A percentile compares a stretch with the other conserved stretches of the same genome.
Evolutionary conservation across 92 coral and sea anemone species (phyloP).

Genomic region (Actinernus sp.): DNA sequence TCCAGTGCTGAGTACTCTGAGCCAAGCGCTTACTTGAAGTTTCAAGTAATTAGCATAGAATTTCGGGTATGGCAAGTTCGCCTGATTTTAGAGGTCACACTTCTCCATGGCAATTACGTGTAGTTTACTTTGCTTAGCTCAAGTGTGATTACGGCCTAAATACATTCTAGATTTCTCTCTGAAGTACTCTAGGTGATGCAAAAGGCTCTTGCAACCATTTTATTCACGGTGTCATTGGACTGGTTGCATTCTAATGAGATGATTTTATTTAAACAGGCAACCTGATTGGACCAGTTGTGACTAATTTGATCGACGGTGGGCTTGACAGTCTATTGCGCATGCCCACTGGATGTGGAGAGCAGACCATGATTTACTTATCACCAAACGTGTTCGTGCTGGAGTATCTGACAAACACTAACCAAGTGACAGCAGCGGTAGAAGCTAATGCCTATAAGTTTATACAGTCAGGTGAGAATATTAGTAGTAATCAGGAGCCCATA

Average conservation of each 20-base stretch:
- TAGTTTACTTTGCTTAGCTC: too few species aligned
- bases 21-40: too few species aligned
- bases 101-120: too few species aligned
- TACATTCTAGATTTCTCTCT: too few species aligned
- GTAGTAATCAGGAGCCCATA: too few species aligned
- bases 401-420: constrained; percentile 81
- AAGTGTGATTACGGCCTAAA: background rate
- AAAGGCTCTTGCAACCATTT: background rate
- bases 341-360: constrained; percentile 99
- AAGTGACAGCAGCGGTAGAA: constrained; percentile 86
- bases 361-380: constrained; percentile 84
- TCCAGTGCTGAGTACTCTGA: too few species aligned
- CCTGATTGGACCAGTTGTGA: constrained; percentile 96
- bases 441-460: constrained; percentile 86
- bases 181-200: background rate
- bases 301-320: constrained; percentile 90
- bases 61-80: too few species aligned
- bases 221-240: background rate
- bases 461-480: constrained; percentile 72
- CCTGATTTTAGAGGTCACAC: too few species aligned
- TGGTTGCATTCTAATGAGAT: background rate
- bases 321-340: constrained; percentile 80
- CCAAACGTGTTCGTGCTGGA: constrained; percentile 94
- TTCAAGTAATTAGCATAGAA: too few species aligned
- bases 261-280: constrained; percentile 64